Base-by-base conservation (phyloP, 1,140 invertebrate species). In the Cotesia typhae region DNA sequence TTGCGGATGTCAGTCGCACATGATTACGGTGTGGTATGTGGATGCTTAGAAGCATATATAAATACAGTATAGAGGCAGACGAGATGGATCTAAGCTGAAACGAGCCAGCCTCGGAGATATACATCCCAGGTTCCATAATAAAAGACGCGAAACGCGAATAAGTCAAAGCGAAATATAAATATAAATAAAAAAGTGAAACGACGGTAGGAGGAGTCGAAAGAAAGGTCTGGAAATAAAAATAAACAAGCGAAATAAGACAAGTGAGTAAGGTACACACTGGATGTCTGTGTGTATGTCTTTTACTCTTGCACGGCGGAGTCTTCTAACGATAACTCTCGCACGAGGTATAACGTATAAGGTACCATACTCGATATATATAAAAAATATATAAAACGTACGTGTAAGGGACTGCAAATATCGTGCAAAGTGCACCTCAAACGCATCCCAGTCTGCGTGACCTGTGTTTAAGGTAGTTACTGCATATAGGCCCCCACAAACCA, bases 271-370 rank as follows among this genome's bases (percentile, higher is more conserved):
- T 47, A 47, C 10, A 47, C 10, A 47, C 38, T 41, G 38, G 5
- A 9, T 47, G 10, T 3, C 10, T 6, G 57, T 63, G 4, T 41
- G 37, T n/a, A 28, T 9, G 60, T 51, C 6, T 47, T 4, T 14
- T n/a, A 55, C 28, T 9, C 6, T 59, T 28, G 6, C 14, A 73
- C 72, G 60, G 68, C 73, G 75, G 77, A 78, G 76, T 79, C 75
- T 79, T 79, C 78, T 81, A 79, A 79, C 77, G 74, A 81, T 79
- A 78, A 81, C 75, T 81, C 77, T 79, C 76, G 67, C 65, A 74
- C 37, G 70, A 41, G 63, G 38, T 20, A 53, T 67, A 52, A 47
- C 7, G 41, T 51, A 57, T 37, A 67, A 70, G 28, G 28, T 28
- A 28, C 28, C 28, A 28, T 28, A 28, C 28, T 28, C 28, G 28